Percentiles rank a stretch among this genome's conserved stretches.
These are phyloP conservation scores for Phalangium opilio DNA, from an alignment of 2,888 invertebrate species.

Conservation along the genomic window DNA sequence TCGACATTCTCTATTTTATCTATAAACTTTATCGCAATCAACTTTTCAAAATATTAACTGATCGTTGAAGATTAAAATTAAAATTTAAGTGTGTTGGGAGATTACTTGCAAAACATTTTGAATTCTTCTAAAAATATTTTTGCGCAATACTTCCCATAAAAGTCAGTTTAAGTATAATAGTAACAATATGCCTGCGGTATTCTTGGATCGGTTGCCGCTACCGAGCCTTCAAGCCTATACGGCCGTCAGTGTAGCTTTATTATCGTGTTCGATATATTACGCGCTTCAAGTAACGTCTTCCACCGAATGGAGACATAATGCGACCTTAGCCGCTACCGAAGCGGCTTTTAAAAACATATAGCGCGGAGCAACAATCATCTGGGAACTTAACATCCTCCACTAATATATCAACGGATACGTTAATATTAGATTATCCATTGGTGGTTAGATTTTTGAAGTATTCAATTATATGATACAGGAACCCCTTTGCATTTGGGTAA, in stretches of 20 bases:
- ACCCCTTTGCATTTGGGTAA: slow-evolving; percentile 69
- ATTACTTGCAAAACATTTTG: too few relatives aligned
- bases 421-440: slow-evolving; percentile 15
- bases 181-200: slow-evolving; percentile 33
- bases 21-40: too few relatives aligned
- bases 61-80: too few relatives aligned
- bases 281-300: slow-evolving; percentile 41
- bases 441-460: slow-evolving; percentile 20
- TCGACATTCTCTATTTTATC: too few relatives aligned
- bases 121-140: too few relatives aligned
- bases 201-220: slow-evolving; percentile 59
- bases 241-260: slow-evolving; percentile 51
- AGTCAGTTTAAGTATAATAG: too few relatives aligned
- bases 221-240: slow-evolving; percentile 66
- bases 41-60: too few relatives aligned
- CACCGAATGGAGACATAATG: slow-evolving; percentile 47
- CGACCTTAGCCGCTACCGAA: slow-evolving; percentile 18
- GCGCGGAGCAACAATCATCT: too few relatives aligned
- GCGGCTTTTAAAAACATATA: neutral
- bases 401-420: slow-evolving; percentile 7
- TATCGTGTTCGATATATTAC: slow-evolving; percentile 56
- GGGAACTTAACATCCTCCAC: neutral
- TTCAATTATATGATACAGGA: slow-evolving; percentile 57
- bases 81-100: too few relatives aligned
- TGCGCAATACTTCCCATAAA: too few relatives aligned